Evolutionary conservation across 2,113 vertebrate species (phyloP).

Genomic region (Anoplopoma fimbria): DNA sequence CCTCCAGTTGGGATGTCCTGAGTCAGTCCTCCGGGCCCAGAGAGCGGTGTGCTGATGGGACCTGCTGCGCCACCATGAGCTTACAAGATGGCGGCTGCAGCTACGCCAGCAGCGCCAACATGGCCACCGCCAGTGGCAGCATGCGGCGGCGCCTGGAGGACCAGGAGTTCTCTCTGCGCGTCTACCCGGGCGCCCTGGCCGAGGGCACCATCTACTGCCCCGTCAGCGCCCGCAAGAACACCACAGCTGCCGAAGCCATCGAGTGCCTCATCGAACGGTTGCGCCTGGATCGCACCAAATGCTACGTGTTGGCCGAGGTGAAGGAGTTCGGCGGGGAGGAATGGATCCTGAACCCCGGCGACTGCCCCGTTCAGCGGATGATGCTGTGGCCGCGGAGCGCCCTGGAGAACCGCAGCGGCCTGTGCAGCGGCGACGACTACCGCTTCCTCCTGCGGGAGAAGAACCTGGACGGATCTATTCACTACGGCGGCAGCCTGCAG

Average conservation of each 20-base stretch:
- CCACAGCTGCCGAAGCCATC: conserved; percentile 95
- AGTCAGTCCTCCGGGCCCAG: conserved; percentile 71
- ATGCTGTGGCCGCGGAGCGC: conserved; percentile 96
- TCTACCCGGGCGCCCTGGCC: conserved; percentile 93
- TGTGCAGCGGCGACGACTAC: conserved; percentile 89
- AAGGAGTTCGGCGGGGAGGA: conserved; percentile 98
- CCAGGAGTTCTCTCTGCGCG: conserved; percentile 90
- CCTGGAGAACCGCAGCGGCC: conserved; percentile 90
- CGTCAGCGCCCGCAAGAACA: conserved; percentile 89
- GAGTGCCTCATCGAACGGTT: conserved; percentile 90
- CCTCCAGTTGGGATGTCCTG: conserved; percentile 87
- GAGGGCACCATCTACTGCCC: conserved; percentile 97
- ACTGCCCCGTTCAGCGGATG: conserved; percentile 96
- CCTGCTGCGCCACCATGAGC: conserved; percentile 92
- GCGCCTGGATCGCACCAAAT: conserved; percentile 91
- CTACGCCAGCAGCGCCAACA: conserved; percentile 72
- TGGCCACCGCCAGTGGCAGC: conserved; percentile 68
- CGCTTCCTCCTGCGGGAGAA: conserved; percentile 96
- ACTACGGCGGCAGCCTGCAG: conserved; percentile 94
- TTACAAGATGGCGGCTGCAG: conserved; percentile 93
- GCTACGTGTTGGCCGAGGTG: conserved; percentile 95
- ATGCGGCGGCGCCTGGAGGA: conserved; percentile 95
- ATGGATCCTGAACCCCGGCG: conserved; percentile 97
- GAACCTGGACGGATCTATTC: conserved; percentile 95
- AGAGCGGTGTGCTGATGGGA: conserved; percentile 90